phyloP scores from a whole-genome alignment of 2,113 vertebrate species.

The Pitta sordida region DNA sequence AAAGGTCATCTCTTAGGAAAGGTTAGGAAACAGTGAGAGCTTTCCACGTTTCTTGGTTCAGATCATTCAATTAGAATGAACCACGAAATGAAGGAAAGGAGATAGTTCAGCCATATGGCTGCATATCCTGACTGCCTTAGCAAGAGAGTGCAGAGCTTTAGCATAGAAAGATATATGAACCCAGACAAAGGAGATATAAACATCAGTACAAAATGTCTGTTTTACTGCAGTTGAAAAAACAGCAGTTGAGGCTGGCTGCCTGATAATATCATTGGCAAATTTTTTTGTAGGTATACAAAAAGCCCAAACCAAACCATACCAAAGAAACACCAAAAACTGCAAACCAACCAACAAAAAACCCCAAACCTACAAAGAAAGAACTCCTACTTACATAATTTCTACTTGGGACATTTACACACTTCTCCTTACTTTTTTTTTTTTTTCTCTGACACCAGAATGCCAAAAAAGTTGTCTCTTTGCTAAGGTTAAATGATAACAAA shows the following conservation, averaged over 20 bases:
- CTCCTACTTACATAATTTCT: not conserved
- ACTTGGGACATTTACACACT: not conserved
- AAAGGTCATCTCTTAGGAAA: constrained; percentile 56
- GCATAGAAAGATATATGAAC: not conserved
- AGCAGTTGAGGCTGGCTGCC: not conserved
- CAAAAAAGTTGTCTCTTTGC: not conserved
- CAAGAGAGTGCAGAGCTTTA: not conserved
- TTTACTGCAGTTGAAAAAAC: not conserved
- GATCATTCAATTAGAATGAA: constrained; percentile 20
- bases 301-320: too few relatives aligned
- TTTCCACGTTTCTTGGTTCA: constrained; percentile 9
- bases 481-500: not conserved
- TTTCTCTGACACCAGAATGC: not conserved
- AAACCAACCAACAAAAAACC: not conserved
- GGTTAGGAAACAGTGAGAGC: constrained; percentile 20
- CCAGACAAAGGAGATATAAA: not conserved
- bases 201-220: not conserved
- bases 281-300: not conserved
- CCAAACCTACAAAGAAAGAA: too few relatives aligned
- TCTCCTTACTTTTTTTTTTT: not conserved
- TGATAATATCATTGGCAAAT: not conserved
- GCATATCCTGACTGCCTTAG: not conserved
- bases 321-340: too few relatives aligned
- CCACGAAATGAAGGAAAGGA: not conserved
- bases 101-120: not conserved